Conservation (phyloP, 2,113 vertebrate species). For the cattle (Bos taurus) region DNA sequence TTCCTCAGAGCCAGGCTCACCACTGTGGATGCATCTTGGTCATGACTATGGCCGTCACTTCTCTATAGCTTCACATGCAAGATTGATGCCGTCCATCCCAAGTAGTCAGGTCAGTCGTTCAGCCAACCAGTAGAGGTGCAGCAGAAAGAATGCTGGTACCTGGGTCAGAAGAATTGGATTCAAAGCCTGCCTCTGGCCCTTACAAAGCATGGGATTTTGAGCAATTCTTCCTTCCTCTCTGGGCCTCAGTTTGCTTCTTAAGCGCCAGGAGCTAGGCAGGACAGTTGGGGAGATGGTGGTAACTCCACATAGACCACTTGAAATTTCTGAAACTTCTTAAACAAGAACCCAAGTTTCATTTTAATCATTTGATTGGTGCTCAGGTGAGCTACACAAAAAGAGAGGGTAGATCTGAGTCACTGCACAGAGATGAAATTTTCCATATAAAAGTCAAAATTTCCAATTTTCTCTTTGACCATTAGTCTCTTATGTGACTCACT, state of each 20-base stretch:
- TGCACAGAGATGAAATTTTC: not conserved
- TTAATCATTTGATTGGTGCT: not conserved
- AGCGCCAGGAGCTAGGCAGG: not conserved
- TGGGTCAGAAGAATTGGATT: not conserved
- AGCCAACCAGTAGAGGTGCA: fast-evolving
- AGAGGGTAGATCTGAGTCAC: not conserved
- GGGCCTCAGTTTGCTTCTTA: not conserved
- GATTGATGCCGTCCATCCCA: not conserved
- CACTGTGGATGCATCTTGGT: not conserved
- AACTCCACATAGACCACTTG: not conserved
- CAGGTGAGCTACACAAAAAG: not conserved
- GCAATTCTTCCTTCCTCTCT: not conserved
- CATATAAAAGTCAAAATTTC: not conserved
- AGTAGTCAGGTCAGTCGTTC: not conserved
- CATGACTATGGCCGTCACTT: fast-evolving
- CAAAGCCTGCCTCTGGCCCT: not conserved
- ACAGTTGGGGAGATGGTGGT: not conserved
- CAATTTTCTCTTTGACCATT: not conserved
- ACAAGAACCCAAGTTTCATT: not conserved
- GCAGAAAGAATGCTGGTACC: not conserved
- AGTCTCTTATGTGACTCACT: not conserved
- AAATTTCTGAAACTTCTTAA: not conserved
- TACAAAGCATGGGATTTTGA: not conserved
- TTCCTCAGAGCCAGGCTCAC: not conserved
- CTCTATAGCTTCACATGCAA: not conserved